phyloP scores from a whole-genome alignment of 1,140 invertebrate genomes.

The Danaus melanippus region DNA sequence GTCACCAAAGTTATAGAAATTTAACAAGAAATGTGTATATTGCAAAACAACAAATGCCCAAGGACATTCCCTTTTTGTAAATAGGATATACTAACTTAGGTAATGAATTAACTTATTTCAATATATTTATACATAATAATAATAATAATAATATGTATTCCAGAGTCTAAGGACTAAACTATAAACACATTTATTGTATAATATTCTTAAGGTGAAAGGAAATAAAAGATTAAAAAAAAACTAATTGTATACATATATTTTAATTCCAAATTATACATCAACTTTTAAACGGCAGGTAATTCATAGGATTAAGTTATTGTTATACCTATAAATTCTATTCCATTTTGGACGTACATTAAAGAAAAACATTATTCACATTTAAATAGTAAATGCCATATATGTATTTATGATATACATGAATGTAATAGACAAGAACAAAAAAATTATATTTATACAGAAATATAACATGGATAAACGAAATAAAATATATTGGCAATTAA shows the following conservation, averaged over 20 bases:
- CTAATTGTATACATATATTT: constrained; percentile 17
- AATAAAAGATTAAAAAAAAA: constrained; percentile 8
- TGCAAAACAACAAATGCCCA: too few species aligned
- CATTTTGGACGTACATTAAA: constrained; percentile 3
- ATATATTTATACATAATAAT: too few species aligned
- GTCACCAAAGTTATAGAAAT: too few species aligned
- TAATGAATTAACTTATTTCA: too few species aligned
- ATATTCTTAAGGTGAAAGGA: too few species aligned
- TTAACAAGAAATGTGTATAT: too few species aligned
- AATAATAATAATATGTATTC: too few species aligned
- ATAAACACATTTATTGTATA: too few species aligned
- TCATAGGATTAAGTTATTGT: constrained; percentile 8
- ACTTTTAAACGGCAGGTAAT: constrained; percentile 12
- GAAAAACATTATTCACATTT: constrained; percentile 8
- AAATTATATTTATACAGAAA: constrained; percentile 6
- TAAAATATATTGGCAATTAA: constrained; percentile 7
- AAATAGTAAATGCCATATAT: constrained; percentile 22
- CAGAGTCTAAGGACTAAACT: too few species aligned
- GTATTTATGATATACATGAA: constrained; percentile 13
- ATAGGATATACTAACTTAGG: too few species aligned
- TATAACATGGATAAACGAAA: too few species aligned
- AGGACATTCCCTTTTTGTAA: too few species aligned
- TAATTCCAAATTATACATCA: constrained; percentile 15
- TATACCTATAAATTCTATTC: constrained; percentile 8
- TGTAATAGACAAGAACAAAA: constrained; percentile 9